Conservation (phyloP, 2,113 vertebrate genomes). For the Pseudopipra pipra region DNA sequence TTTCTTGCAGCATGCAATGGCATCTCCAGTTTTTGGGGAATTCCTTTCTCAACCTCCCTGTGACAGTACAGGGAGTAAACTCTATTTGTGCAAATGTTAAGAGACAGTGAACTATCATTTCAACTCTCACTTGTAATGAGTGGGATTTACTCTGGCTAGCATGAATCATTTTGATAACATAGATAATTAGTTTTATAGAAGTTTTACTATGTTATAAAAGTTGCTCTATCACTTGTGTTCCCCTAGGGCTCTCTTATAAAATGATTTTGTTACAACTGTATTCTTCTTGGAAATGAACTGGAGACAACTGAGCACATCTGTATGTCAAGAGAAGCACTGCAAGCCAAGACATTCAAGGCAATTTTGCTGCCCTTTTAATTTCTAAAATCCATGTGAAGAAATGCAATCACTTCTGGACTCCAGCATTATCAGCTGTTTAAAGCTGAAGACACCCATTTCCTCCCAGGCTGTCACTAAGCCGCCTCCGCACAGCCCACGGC, state of each 20-base stretch:
- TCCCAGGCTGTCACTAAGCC: not conserved
- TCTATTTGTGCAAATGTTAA: not conserved
- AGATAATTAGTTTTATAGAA: constrained; percentile 36
- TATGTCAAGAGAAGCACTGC: not conserved
- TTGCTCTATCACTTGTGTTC: not conserved
- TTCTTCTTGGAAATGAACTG: not conserved
- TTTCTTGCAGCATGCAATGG: not conserved
- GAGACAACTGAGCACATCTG: not conserved
- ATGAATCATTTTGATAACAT: constrained; percentile 55
- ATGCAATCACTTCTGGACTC: not conserved
- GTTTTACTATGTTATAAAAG: constrained; percentile 21
- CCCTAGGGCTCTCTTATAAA: constrained; percentile 4
- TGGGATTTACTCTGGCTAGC: not conserved
- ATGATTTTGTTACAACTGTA: not conserved
- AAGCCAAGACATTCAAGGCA: not conserved
- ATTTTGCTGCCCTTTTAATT: not conserved
- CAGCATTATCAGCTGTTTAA: not conserved
- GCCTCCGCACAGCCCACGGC: not conserved
- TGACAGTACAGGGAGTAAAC: not conserved
- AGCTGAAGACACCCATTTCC: not conserved
- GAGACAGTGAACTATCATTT: not conserved
- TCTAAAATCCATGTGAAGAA: not conserved
- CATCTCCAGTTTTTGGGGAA: not conserved
- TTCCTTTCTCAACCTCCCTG: not conserved
- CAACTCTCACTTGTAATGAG: not conserved